Base-by-base conservation (phyloP, 2,113 vertebrate genomes). In the Cisticola juncidis region DNA sequence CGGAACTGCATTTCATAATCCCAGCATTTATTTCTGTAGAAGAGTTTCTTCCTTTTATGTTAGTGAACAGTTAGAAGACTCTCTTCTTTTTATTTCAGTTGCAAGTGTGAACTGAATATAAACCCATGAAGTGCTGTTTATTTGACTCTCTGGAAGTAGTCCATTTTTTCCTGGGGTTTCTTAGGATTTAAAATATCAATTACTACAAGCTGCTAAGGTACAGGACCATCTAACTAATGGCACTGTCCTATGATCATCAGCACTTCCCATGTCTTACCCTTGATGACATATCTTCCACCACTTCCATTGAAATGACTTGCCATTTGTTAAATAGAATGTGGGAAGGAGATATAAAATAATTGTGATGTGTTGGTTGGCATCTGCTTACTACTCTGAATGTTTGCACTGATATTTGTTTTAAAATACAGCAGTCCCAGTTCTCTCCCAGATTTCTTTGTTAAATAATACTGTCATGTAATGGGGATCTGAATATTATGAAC, bases 31-130 rank as follows among this genome's bases (percentile, higher is more conserved):
- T 73, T 95, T 91, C 74, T 80, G 47, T 51, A 40, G 51, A 73
- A 83, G 69, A 54, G 33, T 80, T 93, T 88, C 53, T 92, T 91
- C 73, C 50, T 87, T 94, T 94, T 88, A 81, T 87, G 47, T 88
- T 86, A 73, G 62, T 57, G 70, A 86, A 58, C 50, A 90, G 68
- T 91, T 92, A 81, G n/a, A 91, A 91, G 70, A 76, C 57, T 83
- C 92, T 42, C 18, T 50, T 85, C n/a, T 40, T 85, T 94, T 90
- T 66, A 62, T 78, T 86, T 78, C 51, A 72, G 21, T 93, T 62
- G 17, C 45, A 90, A 82, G 22, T 65, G 45, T 85, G 87, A 96
- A 85, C 81, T 86, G 74, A 93, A 83, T 95, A 66, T 85, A 82
- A 94, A 89, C 47, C 76, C 11, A 14, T 70, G 11, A 70, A 82